Percentiles rank a stretch among this genome's conserved stretches.
Conservation (phyloP, 1,140 invertebrate species). For the Varroa destructor region DNA sequence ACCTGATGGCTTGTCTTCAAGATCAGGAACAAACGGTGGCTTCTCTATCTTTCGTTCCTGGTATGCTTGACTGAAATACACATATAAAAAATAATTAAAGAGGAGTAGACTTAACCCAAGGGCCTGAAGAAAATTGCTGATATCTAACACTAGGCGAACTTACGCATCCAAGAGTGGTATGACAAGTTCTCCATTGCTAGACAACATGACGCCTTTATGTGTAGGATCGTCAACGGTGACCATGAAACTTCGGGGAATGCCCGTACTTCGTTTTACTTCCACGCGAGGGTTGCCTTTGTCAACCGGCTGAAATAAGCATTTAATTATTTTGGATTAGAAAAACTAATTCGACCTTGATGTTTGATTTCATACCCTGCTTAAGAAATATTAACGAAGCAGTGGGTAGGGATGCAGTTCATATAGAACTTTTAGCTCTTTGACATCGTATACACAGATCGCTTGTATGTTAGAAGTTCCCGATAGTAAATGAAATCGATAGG, state of each 20-base stretch:
- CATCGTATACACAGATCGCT: too few species aligned
- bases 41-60: constrained; percentile 56
- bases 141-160: constrained; percentile 41
- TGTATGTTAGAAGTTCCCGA: too few species aligned
- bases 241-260: constrained; percentile 94
- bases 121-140: constrained; percentile 22
- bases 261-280: constrained; percentile 80
- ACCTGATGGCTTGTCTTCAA: constrained; percentile 40
- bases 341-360: neutral
- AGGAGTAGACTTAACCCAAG: neutral
- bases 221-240: constrained; percentile 74
- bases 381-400: too few species aligned
- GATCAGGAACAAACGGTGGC: constrained; percentile 48
- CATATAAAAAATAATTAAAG: constrained; percentile 32
- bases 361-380: too few species aligned
- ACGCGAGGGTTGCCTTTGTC: constrained; percentile 6
- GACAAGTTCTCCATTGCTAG: constrained; percentile 76
- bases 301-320: neutral
- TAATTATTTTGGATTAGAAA: neutral
- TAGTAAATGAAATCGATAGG: too few species aligned
- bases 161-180: constrained; percentile 80
- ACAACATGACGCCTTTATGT: constrained; percentile 80
- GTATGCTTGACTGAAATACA: constrained; percentile 55
- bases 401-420: too few species aligned
- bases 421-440: too few species aligned